Base-by-base conservation (phyloP, 64 coral and sea anemone genomes). In the Montipora sp. region DNA sequence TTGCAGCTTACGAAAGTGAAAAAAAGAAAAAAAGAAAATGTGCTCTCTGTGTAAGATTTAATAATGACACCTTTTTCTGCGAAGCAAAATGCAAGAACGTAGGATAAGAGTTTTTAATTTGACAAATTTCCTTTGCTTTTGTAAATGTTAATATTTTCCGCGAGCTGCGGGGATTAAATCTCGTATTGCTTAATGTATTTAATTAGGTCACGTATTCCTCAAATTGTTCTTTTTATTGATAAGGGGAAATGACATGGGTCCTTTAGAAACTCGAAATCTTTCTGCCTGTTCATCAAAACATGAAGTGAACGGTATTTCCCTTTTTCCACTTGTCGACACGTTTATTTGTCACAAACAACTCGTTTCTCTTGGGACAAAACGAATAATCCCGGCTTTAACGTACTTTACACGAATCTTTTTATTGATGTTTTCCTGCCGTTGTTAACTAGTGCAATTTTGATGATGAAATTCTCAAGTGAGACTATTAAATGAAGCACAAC, bases 171-270 rank as follows among this genome's bases (percentile, higher is more conserved):
- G 75, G 75, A 78, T 78, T 85, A 50, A 85, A 22, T 19, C 44
- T 85, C 19, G 82, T 85, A 85, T 85, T 85, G 82, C n/a, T 70
- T 59, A 50, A 51, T 43, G 16, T 22, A 24, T 19, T 22, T 45
- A 47, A 47, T 46, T 8, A 71, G 63, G 49, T 85, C 82, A 85
- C 82, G 82, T 72, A 85, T 46, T 46, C 47, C 15, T 78, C 49
- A 45, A 12, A 19, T 78, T 78, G 12, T 78, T 5, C 75, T 63
- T 12, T 3, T 7, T 63, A 16, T 15, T 63, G 0, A 0, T 14
- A 3, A 14, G 14, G 60, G 60, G 3, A 63, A 63, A 63, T 14
- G 60, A 16, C 8, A 5, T 0, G 60, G 11, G 7, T 11, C 53
- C 53, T 57, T 11, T 57, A 36, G 36, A 36, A 36, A 36, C 36